Base-by-base conservation (phyloP, 2,888 invertebrate species). In the Leptinotarsa peninsularis region DNA sequence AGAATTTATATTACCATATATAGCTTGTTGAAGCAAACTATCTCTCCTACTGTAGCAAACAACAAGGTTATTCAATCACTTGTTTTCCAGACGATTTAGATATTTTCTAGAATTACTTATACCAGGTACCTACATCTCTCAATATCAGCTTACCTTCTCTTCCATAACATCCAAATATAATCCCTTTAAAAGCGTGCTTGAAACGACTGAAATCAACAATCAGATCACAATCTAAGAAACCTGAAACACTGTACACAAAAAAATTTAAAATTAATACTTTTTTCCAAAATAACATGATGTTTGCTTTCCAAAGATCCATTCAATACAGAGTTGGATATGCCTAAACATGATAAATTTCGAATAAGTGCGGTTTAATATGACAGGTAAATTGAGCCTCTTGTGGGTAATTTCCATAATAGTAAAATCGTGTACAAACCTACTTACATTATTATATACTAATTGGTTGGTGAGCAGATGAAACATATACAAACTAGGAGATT, bases 161-260 rank as follows among this genome's bases (percentile, higher is more conserved):
- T 14, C 70, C 3, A 4, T 67, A 54, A 50, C 76, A 76, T n/a
- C 73, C 70, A 43, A 70, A 71, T 21, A 76, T 67, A 0, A 60
- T 66, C 4, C 76, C 76, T n/a, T 58, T 70, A 3, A 58, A 21
- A 70, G 67, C 50, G 43, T 56, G 18, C 56, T 73, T 76, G 49
- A 60, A 49, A 43, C 66, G 21, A 23, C 73, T 60, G 69, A 66
- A 76, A n/a, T 76, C 15, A 49, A 66, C 49, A 43, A 76, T 70
- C 33, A 76, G 18, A 52, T 73, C 27, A 67, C 71, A 74, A 60
- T 74, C 67, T n/a, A 71, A 54, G 58, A 43, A 71, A 50, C 49
- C 60, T 27, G 60, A 60, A 60, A 21, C 60, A 60, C 21, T 60
- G 60, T 27, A 27, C 23, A 15, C 21, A 21, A 21, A 4, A 27